These are phyloP conservation scores for Nymphalis polychloros DNA, from an alignment of 2,888 invertebrate species.

Conservation along the genomic window DNA sequence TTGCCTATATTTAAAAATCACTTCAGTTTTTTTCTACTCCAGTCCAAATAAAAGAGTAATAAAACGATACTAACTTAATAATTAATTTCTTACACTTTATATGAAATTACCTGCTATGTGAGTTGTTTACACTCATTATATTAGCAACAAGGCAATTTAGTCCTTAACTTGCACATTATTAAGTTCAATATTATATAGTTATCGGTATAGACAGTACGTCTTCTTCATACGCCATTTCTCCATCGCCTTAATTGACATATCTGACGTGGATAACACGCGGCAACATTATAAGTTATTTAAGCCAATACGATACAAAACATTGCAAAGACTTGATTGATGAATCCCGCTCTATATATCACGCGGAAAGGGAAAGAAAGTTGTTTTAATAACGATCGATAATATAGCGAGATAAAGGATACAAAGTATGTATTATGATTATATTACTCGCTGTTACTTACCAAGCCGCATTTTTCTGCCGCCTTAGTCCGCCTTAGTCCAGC, in stretches of 20 bases:
- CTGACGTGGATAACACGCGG: conserved; percentile 39
- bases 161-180: background rate
- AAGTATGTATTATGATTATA: background rate
- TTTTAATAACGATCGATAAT: too few species aligned
- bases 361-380: conserved; percentile 22
- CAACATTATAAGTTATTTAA: conserved; percentile 38
- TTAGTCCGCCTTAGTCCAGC: too few species aligned
- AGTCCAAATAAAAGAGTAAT: too few species aligned
- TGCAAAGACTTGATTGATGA: conserved; percentile 38
- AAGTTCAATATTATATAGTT: background rate
- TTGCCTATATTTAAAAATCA: too few species aligned
- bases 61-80: too few species aligned
- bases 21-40: too few species aligned
- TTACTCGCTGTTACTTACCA: too few species aligned
- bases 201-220: conserved; percentile 6
- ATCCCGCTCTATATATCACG: conserved; percentile 25
- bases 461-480: too few species aligned
- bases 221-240: conserved; percentile 20
- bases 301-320: conserved; percentile 35
- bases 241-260: conserved; percentile 41
- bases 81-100: background rate
- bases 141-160: background rate
- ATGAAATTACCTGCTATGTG: background rate
- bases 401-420: conserved; percentile 12
- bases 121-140: background rate